Base-by-base conservation (phyloP, 2,888 invertebrate genomes). In the Calliphora vomitoria region DNA sequence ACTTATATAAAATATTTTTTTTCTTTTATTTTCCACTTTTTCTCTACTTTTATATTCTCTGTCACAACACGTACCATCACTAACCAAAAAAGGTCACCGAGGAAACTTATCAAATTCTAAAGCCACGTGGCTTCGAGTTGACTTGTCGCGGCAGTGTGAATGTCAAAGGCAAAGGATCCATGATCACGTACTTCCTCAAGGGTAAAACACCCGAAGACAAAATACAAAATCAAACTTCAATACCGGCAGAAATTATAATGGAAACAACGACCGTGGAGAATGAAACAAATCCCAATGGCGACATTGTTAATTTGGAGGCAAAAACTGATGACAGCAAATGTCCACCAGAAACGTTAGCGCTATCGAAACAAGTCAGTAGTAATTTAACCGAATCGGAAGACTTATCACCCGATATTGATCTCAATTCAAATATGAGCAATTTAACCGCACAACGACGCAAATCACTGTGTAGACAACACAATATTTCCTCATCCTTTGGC, bases 91-190 rank as follows among this genome's bases (percentile, higher is more conserved):
- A 98, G 97, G 97, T 98, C 86, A 98, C 98, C 1, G 96, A 97
- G 92, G 98, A 98, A 94, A 96, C 98, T 87, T 96, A 96, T 92
- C 96, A 97, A 91, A 97, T 98, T 90, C 94, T 98, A 66, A 94
- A 95, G 89, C 93, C 95, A 18, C 96, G 96, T 84, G 98, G 98
- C 58, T 98, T 97, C 94, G 95, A 96, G 55, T 94, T 98, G 60
- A 96, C 96, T 41, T 98, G 98, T 93, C 95, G 99, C 5, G 99
- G 98, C 20, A 96, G 96, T 87, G 96, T 99, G 76, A 96, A 97
- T 91, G 98, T 99, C 15, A 99, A 98, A 94, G 98, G 98, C 81
- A 98, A 98, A 93, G 98, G 98, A 25, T 96, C 97, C 89, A 98
- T 98, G 98, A 95, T 97, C 88, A 98, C 98, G 0, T 98, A 96